These are phyloP conservation scores for Argyresthia goedartella DNA, from an alignment of 2,888 invertebrate genomes.

Conservation along the genomic window DNA sequence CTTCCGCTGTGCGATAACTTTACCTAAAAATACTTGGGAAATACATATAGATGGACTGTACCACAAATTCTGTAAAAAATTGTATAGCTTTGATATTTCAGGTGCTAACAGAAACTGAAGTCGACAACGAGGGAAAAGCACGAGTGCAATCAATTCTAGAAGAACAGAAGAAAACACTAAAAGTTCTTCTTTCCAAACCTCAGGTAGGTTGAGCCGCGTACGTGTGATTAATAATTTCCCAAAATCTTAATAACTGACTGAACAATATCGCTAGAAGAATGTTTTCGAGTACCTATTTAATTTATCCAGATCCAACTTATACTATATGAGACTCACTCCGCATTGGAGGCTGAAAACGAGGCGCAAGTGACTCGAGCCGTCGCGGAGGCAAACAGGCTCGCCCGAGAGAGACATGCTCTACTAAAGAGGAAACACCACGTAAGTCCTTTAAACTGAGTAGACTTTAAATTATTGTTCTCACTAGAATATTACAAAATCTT, in stretches of 20 bases:
- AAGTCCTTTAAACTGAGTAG: conserved; percentile 9
- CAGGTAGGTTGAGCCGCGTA: conserved; percentile 57
- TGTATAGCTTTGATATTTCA: conserved; percentile 13
- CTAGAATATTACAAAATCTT: too few relatives aligned
- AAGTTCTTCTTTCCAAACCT: conserved; percentile 81
- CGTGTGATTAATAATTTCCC: background rate
- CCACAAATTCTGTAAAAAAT: too few relatives aligned
- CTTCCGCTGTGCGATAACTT: too few relatives aligned
- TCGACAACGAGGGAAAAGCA: conserved; percentile 71
- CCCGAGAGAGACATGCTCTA: conserved; percentile 76
- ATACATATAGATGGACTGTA: too few relatives aligned
- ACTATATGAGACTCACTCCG: conserved; percentile 86
- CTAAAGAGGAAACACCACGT: conserved; percentile 34
- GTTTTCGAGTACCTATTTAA: background rate
- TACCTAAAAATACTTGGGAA: too few relatives aligned
- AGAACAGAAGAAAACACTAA: conserved; percentile 81
- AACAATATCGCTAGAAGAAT: too few relatives aligned
- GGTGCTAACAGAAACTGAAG: conserved; percentile 76
- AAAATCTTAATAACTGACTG: background rate
- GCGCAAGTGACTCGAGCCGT: conserved; percentile 79
- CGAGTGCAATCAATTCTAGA: conserved; percentile 77
- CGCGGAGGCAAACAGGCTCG: conserved; percentile 77
- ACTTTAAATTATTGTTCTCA: too few relatives aligned
- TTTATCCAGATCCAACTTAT: conserved; percentile 77
- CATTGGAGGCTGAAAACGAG: conserved; percentile 80